phyloP scores from a whole-genome alignment of 2,113 vertebrate species.

The Hippocampus mohnikei region DNA sequence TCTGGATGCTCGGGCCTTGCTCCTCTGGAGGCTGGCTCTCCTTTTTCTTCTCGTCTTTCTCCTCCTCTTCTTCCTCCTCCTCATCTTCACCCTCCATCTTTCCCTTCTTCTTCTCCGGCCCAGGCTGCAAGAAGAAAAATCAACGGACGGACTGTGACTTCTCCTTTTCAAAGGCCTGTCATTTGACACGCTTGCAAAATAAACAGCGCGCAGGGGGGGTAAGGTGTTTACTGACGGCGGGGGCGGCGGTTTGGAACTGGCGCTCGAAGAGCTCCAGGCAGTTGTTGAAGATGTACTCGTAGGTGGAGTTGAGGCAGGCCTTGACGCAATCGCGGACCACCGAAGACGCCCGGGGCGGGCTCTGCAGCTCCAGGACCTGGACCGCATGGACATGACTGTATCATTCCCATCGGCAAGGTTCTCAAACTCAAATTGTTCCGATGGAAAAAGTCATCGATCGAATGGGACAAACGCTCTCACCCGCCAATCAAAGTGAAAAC shows the following conservation, averaged over 20 bases:
- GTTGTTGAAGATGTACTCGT: conserved; percentile 99
- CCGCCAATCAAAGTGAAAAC: too few species aligned
- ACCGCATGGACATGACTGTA: not conserved
- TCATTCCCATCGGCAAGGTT: not conserved
- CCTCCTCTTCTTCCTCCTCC: conserved; percentile 70
- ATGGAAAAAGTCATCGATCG: not conserved
- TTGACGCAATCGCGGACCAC: conserved; percentile 95
- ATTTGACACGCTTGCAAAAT: too few species aligned
- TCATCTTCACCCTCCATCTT: conserved; percentile 7
- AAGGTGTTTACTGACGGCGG: conserved; percentile 69
- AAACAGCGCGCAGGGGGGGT: too few species aligned
- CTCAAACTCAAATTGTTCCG: not conserved
- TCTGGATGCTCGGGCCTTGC: conserved; percentile 89
- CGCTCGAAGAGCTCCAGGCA: conserved; percentile 90
- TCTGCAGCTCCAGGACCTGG: conserved; percentile 91
- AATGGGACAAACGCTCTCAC: too few species aligned
- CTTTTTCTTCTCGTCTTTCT: conserved; percentile 64
- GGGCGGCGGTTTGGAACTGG: conserved; percentile 80
- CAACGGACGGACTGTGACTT: not conserved
- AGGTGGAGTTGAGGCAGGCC: conserved; percentile 95
- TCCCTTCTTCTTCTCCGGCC: conserved; percentile 42
- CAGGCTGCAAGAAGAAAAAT: conserved; percentile 20
- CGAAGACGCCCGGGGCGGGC: conserved; percentile 88
- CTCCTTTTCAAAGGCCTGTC: not conserved
- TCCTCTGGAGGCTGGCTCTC: conserved; percentile 74